Conservation (phyloP, 2,797 vertebrate species). For the Galago senegalensis region DNA sequence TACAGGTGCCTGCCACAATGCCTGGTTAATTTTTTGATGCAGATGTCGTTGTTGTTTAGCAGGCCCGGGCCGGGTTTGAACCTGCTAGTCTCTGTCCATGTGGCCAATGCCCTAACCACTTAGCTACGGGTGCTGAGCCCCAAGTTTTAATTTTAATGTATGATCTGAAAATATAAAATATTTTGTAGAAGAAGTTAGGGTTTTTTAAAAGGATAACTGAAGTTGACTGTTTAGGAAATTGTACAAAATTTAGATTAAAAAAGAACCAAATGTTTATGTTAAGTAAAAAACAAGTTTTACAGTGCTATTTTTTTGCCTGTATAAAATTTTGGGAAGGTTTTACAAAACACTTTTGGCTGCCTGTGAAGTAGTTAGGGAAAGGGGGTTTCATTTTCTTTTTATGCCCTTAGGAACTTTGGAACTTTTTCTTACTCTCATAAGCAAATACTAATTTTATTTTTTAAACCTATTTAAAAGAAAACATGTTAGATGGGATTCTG, state of each 20-base stretch:
- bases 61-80: too few species aligned
- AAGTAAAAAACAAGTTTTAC: too few species aligned
- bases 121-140: too few species aligned
- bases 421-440: constrained; percentile 26
- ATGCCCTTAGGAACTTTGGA: background rate
- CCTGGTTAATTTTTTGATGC: too few species aligned
- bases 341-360: too few species aligned
- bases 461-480: background rate
- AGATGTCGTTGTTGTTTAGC: too few species aligned
- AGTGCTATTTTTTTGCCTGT: too few species aligned
- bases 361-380: background rate
- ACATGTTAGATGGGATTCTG: background rate
- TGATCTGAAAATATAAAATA: constrained; percentile 21
- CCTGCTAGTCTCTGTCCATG: too few species aligned
- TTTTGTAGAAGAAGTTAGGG: background rate
- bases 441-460: constrained; percentile 17
- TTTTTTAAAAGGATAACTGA: constrained; percentile 36
- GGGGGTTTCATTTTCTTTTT: background rate
- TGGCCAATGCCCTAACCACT: too few species aligned
- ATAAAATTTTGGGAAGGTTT: too few species aligned
- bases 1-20: too few species aligned
- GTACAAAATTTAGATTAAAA: constrained; percentile 15
- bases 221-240: constrained; percentile 16
- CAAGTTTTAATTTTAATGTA: constrained; percentile 52
- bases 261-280: background rate